Conservation (phyloP, 2,797 vertebrate genomes). For the Eulemur mongoz region DNA sequence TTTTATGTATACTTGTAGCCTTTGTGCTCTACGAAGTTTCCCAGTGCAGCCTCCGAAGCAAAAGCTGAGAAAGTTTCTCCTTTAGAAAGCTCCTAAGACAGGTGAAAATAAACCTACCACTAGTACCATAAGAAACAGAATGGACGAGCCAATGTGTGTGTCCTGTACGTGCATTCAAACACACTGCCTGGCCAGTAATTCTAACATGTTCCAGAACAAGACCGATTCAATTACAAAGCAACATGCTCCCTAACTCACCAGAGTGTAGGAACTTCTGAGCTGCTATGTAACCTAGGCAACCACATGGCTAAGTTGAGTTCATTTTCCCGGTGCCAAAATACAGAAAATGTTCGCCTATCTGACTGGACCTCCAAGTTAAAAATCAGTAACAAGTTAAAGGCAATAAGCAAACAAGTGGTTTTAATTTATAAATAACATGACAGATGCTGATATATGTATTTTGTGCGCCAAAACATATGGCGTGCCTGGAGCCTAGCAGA, state of each 20-base stretch:
- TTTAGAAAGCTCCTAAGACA: background rate
- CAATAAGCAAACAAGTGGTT: background rate
- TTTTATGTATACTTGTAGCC: background rate
- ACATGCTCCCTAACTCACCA: background rate
- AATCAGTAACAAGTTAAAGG: background rate
- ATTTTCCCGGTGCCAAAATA: background rate
- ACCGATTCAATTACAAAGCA: background rate
- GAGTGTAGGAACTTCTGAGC: background rate
- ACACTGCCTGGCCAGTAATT: background rate
- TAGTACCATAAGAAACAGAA: background rate
- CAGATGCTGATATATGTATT: background rate
- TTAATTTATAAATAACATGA: background rate
- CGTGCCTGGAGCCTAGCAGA: background rate
- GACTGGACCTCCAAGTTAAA: background rate
- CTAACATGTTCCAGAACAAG: background rate
- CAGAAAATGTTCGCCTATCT: background rate
- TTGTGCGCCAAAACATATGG: background rate
- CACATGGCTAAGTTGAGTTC: background rate
- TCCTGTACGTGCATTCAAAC: background rate
- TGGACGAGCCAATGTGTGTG: background rate
- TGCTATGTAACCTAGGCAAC: slow-evolving; percentile 19
- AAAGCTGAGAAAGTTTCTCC: background rate
- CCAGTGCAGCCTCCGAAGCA: background rate
- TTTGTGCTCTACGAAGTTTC: background rate
- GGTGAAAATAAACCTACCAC: background rate